Conservation (phyloP, 2,797 vertebrate species). For the Tadarida brasiliensis region DNA sequence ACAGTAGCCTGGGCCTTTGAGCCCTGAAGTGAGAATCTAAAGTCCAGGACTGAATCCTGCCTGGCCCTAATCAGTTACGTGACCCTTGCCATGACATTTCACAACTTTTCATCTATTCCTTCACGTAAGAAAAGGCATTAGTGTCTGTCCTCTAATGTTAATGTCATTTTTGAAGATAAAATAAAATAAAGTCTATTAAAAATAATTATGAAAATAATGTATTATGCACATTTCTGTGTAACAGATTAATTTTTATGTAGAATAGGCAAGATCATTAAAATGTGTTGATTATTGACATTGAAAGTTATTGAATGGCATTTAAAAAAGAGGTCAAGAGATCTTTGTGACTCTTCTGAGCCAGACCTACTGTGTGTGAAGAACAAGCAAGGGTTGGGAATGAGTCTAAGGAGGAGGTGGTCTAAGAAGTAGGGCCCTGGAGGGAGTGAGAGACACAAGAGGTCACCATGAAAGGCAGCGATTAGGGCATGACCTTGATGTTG, state of each 20-base stretch:
- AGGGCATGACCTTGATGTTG: neutral
- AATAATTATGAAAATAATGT: neutral
- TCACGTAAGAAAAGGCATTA: neutral
- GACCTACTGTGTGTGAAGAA: neutral
- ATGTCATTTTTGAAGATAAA: conserved; percentile 7
- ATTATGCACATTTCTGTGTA: neutral
- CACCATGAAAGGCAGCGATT: neutral
- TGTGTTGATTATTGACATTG: neutral
- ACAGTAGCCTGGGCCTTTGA: neutral
- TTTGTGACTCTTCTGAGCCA: neutral
- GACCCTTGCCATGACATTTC: neutral
- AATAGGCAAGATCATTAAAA: neutral
- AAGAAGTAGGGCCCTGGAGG: neutral
- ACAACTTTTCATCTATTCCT: neutral
- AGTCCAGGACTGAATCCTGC: neutral
- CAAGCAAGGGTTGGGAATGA: neutral
- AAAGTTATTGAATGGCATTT: neutral
- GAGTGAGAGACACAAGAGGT: neutral
- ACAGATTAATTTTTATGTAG: neutral
- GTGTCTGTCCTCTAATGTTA: neutral
- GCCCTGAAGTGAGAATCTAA: neutral
- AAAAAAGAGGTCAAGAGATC: neutral
- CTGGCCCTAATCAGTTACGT: neutral
- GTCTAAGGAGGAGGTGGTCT: neutral
- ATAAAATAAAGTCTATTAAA: neutral